These are phyloP conservation scores for Dallia pectoralis DNA, from an alignment of 2,797 vertebrate genomes.

Conservation along the genomic window DNA sequence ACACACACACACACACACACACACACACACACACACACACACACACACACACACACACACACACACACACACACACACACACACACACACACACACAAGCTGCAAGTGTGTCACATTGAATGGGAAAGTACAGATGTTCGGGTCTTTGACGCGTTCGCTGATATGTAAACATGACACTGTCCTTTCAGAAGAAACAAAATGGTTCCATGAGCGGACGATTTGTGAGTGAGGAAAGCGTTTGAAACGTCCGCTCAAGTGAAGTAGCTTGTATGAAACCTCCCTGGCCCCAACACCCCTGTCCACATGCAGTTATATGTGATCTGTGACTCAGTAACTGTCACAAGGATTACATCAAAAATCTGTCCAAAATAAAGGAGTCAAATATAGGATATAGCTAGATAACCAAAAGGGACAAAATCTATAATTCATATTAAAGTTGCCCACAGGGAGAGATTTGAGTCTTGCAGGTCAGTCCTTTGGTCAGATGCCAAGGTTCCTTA, in stretches of 20 bases:
- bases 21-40: neutral
- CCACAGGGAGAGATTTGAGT: conserved; percentile 6
- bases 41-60: neutral
- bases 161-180: conserved; percentile 52
- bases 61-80: neutral
- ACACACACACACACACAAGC: conserved; percentile 8
- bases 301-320: conserved; percentile 33
- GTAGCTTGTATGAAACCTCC: conserved; percentile 8
- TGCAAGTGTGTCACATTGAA: conserved; percentile 46
- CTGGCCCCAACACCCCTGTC: too few relatives aligned
- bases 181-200: conserved; percentile 13
- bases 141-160: conserved; percentile 19
- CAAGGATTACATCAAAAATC: conserved; percentile 15
- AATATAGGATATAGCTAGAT: conserved; percentile 39
- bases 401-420: conserved; percentile 24
- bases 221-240: conserved; percentile 5
- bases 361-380: conserved; percentile 22
- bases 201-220: neutral
- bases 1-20: neutral
- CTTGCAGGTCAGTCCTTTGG: conserved; percentile 21
- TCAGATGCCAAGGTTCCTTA: conserved; percentile 1
- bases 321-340: conserved; percentile 13
- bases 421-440: conserved; percentile 10
- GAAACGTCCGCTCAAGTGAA: neutral
- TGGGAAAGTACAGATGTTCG: conserved; percentile 32